Percentiles rank a stretch among this genome's conserved stretches.
phyloP scores from a whole-genome alignment of 2,797 vertebrate species.

The Muscicapa striata region DNA sequence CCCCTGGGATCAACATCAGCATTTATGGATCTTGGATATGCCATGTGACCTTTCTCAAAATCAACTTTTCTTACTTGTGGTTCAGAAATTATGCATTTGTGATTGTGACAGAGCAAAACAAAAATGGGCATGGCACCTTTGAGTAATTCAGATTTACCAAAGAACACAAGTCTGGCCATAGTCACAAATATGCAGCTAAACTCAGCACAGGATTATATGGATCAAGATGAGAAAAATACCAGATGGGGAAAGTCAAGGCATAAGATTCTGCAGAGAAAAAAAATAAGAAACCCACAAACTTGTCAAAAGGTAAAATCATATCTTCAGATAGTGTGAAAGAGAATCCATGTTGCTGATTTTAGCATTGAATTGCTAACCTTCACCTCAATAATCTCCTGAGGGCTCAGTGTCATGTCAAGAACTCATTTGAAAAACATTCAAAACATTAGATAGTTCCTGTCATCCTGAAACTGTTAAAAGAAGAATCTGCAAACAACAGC shows the following conservation, averaged over 20 bases:
- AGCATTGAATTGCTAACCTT: constrained; percentile 16
- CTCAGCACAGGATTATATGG: neutral
- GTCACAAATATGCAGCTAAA: neutral
- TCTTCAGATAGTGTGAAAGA: neutral
- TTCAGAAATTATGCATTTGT: neutral
- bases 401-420: constrained; percentile 2
- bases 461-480: neutral
- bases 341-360: neutral
- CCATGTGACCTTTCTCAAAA: neutral
- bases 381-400: neutral
- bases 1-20: neutral
- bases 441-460: neutral
- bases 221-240: neutral
- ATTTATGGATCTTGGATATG: neutral
- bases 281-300: neutral
- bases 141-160: neutral
- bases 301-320: neutral
- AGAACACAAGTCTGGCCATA: neutral
- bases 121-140: neutral
- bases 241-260: neutral
- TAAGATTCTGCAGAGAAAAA: neutral
- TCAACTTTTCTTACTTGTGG: neutral
- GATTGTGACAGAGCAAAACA: neutral
- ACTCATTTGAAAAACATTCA: constrained; percentile 2
- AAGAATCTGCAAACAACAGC: constrained; percentile 23